These are phyloP conservation scores for Daboia siamensis DNA, from an alignment of 2,113 vertebrate species.

Conservation along the genomic window DNA sequence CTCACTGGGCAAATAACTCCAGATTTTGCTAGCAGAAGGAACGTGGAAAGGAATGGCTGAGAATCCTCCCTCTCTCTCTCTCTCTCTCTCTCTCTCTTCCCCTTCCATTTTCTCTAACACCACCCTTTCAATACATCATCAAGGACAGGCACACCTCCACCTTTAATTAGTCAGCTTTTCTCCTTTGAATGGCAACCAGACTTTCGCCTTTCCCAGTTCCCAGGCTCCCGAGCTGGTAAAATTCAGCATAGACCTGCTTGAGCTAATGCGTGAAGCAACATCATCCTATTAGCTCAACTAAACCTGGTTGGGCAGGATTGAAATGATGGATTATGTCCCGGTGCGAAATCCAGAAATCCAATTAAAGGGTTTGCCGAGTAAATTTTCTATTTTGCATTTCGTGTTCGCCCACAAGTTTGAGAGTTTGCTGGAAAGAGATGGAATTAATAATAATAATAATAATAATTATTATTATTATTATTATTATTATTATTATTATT, in stretches of 20 bases:
- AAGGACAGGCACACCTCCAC: background rate
- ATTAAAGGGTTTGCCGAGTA: background rate
- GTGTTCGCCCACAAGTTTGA: background rate
- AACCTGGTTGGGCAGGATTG: background rate
- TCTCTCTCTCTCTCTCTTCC: background rate
- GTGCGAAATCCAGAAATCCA: background rate
- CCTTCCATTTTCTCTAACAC: background rate
- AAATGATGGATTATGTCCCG: background rate
- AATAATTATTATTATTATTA: too few species aligned
- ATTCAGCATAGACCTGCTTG: background rate
- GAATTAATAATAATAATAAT: too few species aligned
- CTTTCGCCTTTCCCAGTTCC: background rate
- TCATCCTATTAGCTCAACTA: background rate
- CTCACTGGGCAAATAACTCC: background rate
- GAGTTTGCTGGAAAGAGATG: background rate
- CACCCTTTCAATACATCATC: background rate
- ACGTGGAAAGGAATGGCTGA: background rate
- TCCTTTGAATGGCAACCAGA: background rate
- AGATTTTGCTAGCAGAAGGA: background rate
- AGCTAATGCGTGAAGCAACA: background rate
- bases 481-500: too few species aligned
- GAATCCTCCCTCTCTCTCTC: background rate
- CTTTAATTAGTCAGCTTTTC: background rate
- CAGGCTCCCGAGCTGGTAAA: constrained; percentile 1
- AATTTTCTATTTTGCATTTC: background rate